These are phyloP conservation scores for Otolemur crassicaudatus DNA, from an alignment of 2,797 vertebrate genomes.

Conservation along the genomic window DNA sequence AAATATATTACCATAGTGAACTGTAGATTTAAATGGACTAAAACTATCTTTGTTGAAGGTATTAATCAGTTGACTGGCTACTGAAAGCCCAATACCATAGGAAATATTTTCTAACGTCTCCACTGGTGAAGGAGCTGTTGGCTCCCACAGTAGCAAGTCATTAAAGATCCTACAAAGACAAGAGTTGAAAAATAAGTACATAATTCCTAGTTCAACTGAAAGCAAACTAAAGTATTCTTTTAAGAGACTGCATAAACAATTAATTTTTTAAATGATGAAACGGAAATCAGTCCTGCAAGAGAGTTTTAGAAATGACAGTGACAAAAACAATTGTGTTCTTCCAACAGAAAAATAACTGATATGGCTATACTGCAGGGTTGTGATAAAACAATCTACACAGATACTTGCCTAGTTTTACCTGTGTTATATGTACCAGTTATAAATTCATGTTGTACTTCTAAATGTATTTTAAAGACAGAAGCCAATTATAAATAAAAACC, in stretches of 20 bases:
- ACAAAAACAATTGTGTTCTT: background rate
- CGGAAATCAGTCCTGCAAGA: constrained; percentile 27
- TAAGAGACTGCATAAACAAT: background rate
- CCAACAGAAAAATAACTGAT: background rate
- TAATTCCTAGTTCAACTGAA: background rate
- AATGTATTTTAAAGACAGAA: background rate
- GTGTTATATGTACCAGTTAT: background rate
- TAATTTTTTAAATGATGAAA: constrained; percentile 11
- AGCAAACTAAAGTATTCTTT: constrained; percentile 18
- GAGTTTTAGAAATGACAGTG: background rate
- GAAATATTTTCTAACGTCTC: constrained; percentile 98
- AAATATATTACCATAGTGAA: constrained; percentile 93
- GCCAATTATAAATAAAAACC: background rate
- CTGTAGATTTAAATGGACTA: constrained; percentile 94
- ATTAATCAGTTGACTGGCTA: constrained; percentile 98
- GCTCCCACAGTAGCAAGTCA: constrained; percentile 98
- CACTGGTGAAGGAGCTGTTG: constrained; percentile 98
- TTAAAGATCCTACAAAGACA: constrained; percentile 95
- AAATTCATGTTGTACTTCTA: background rate
- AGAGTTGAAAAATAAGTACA: constrained; percentile 17
- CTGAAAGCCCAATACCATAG: constrained; percentile 96
- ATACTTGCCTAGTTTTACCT: background rate
- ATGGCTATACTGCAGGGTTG: background rate
- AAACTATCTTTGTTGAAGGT: constrained; percentile 97
- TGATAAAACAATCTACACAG: background rate